Evolutionary conservation across 2,797 vertebrate genomes (phyloP).

Genomic region (Bufotes viridis): DNA sequence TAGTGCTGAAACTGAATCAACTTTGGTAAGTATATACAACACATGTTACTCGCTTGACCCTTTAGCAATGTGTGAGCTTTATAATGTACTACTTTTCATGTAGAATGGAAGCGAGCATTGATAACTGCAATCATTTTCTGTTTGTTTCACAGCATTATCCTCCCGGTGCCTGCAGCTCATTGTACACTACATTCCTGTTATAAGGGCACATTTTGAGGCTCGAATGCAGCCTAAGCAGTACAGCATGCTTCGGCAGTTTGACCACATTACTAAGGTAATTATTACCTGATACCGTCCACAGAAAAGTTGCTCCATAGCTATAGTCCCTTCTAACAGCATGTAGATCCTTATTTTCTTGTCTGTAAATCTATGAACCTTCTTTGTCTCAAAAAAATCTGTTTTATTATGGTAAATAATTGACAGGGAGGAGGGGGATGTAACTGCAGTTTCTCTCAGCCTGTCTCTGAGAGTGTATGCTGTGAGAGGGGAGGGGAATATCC

Average conservation of each 20-base stretch:
- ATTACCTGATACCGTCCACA: not conserved
- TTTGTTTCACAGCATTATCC: conserved; percentile 81
- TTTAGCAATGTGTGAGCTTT: too few relatives aligned
- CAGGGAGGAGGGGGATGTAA: not conserved
- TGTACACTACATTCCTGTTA: conserved; percentile 93
- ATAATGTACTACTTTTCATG: too few relatives aligned
- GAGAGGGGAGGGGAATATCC: not conserved
- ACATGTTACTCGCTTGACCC: too few relatives aligned
- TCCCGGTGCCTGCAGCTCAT: conserved; percentile 97
- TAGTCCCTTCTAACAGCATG: not conserved
- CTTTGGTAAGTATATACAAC: too few relatives aligned
- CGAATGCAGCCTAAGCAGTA: conserved; percentile 94
- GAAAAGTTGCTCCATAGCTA: not conserved
- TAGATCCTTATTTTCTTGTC: not conserved
- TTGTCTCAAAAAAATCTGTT: not conserved
- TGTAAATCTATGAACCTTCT: too few relatives aligned
- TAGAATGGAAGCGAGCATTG: too few relatives aligned
- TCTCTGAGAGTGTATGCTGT: too few relatives aligned
- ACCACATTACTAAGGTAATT: conserved; percentile 96
- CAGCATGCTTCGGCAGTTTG: conserved; percentile 92
- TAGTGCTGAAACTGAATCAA: too few relatives aligned
- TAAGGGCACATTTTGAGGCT: conserved; percentile 92
- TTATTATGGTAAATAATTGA: not conserved
- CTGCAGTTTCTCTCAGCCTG: too few relatives aligned
- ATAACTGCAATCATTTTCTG: not conserved